A percentile compares a stretch with the other conserved stretches of the same genome.
Conservation (phyloP, 2,888 invertebrate genomes). For the Cryptus armator region DNA sequence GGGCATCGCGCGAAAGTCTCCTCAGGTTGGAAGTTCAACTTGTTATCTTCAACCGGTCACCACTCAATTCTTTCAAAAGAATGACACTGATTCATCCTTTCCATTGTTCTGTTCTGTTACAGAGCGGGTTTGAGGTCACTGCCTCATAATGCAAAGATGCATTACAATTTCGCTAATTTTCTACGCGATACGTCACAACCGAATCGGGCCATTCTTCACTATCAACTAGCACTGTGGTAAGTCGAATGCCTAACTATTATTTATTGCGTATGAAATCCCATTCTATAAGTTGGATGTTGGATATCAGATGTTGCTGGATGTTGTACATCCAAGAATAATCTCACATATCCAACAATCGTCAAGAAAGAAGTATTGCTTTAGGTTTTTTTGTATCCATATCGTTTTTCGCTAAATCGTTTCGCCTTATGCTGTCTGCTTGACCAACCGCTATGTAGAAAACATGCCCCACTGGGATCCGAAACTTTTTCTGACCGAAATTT, state of each 20-base stretch:
- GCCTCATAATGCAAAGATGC: conserved; percentile 95
- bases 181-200: conserved; percentile 91
- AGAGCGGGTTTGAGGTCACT: conserved; percentile 93
- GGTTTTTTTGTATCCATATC: no score
- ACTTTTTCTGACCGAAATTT: no score
- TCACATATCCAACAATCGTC: background rate
- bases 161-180: conserved; percentile 96
- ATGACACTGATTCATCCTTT: background rate
- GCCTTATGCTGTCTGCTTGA: no score
- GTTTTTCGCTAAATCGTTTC: no score
- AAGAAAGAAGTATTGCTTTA: no score
- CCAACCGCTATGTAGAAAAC: no score
- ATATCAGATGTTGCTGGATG: no score
- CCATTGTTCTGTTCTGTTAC: conserved; percentile 79
- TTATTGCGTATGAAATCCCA: background rate
- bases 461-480: no score
- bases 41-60: background rate
- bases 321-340: background rate
- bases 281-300: background rate
- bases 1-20: conserved; percentile 92
- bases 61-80: background rate
- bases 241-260: conserved; percentile 75
- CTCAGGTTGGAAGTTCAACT: conserved; percentile 87
- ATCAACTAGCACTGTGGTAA: conserved; percentile 92
- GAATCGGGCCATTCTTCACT: conserved; percentile 91